Conservation (phyloP, 2,888 invertebrate genomes). For the Dioctria linearis region DNA sequence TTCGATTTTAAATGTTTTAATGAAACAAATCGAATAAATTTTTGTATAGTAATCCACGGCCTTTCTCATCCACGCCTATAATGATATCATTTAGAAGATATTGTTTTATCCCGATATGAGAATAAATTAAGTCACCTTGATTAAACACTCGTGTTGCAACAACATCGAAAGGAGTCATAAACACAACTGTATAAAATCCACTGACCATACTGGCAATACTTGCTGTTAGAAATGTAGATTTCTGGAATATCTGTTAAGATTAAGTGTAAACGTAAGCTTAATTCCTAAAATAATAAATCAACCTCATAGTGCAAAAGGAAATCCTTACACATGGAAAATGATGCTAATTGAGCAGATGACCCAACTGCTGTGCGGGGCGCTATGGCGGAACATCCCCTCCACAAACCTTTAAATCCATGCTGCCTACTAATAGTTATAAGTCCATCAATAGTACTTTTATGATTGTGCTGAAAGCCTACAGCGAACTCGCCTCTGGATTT, state of each 20-base stretch:
- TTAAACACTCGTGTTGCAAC: conserved; percentile 90
- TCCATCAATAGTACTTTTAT: conserved; percentile 75
- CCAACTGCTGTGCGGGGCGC: conserved; percentile 85
- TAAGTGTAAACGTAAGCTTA: not conserved
- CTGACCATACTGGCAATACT: conserved; percentile 82
- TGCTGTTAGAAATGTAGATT: conserved; percentile 74
- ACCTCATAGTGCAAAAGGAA: conserved; percentile 67
- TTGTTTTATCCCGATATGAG: conserved; percentile 60
- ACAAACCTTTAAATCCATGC: conserved; percentile 78
- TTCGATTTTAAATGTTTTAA: conserved; percentile 83
- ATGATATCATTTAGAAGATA: not conserved
- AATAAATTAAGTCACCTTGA: conserved; percentile 76
- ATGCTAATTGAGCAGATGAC: conserved; percentile 86
- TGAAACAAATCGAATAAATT: conserved; percentile 83
- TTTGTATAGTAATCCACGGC: conserved; percentile 78
- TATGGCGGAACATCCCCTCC: conserved; percentile 83
- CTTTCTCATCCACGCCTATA: conserved; percentile 75
- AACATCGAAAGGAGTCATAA: conserved; percentile 91
- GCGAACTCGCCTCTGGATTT: conserved; percentile 78
- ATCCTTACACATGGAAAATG: conserved; percentile 79
- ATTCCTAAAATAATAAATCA: not conserved
- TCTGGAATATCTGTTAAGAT: conserved; percentile 60
- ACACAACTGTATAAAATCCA: conserved; percentile 81
- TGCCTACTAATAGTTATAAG: conserved; percentile 72
- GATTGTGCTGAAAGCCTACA: conserved; percentile 87